Percentiles rank a stretch among this genome's conserved stretches.
These are phyloP conservation scores for Columba janthina DNA, from an alignment of 2,113 vertebrate species.

Conservation along the genomic window DNA sequence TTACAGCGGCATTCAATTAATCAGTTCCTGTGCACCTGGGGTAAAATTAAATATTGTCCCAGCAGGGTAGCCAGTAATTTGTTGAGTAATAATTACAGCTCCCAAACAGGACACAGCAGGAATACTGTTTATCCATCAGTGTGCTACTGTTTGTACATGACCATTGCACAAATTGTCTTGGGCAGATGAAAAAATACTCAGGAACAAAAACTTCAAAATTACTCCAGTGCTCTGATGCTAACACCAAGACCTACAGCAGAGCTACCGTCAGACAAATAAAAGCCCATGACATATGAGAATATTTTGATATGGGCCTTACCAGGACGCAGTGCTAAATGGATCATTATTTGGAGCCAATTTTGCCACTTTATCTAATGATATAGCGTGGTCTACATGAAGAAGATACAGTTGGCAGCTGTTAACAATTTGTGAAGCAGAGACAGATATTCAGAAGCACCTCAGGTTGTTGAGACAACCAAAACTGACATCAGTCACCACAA, in stretches of 20 bases:
- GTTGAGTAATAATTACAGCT: slow-evolving; percentile 45
- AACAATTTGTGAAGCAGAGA: not conserved
- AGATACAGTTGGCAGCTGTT: not conserved
- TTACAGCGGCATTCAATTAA: slow-evolving; percentile 19
- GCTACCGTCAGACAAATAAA: not conserved
- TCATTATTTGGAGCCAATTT: not conserved
- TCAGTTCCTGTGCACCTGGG: slow-evolving; percentile 10
- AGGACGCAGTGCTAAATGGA: not conserved
- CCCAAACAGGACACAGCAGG: not conserved
- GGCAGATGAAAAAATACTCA: not conserved
- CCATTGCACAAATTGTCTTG: not conserved
- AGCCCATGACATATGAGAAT: not conserved
- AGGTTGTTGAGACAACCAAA: not conserved
- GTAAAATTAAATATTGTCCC: slow-evolving; percentile 5
- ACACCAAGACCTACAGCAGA: not conserved
- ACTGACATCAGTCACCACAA: not conserved
- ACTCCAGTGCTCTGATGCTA: not conserved
- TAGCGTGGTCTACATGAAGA: not conserved
- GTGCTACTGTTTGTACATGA: not conserved
- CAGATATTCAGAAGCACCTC: not conserved
- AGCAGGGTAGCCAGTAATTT: not conserved
- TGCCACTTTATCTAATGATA: not conserved
- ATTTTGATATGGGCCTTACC: not conserved
- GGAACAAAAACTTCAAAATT: not conserved
- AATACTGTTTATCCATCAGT: not conserved